Evolutionary conservation across 2,888 invertebrate species (phyloP), one percentile per base, ranked within the genome.

Genomic region (Rhamnusium bicolor): DNA sequence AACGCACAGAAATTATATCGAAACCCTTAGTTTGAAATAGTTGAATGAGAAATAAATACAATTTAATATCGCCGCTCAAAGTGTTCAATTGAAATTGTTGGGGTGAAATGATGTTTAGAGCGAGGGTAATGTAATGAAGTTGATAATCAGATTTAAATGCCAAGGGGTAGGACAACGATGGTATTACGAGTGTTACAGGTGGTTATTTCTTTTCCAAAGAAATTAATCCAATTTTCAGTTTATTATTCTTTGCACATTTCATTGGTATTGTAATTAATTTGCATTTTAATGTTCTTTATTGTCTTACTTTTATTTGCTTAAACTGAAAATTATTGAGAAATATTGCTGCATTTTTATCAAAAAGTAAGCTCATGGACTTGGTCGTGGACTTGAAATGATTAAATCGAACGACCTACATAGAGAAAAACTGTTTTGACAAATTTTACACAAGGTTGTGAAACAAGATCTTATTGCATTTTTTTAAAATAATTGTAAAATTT

Each of bases 61-160:
- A 24, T 49, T 63, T 63, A 51, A 65, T 53, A 53, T 51, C 24
- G 18, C n/a, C 21, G 53, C 12, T 53, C 32, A 53, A 65, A 65
- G 47, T 53, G 65, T 65, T 65, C 65, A 65, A 53, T 65, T 65
- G 65, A 29, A 65, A 65, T 65, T 53, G 65, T 65, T 53, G 53
- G 27, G 65, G 65, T 51, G 65, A 71, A 72, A 77, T 61, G 62
- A 73, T 75, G 73, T 75, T 77, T 73, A 72, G 71, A 74, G 66
- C 72, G 72, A 71, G 77, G 68, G 70, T 71, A 74, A 77, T 73
- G 70, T 77, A 75, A 77, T 72, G 73, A 73, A 77, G 47, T 75
- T 73, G 73, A 74, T 75, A 75, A 77, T 77, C 75, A 75, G 77
- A 75, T 77, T 77, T 75, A 77, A 77, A 75, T 75, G 73, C 70